phyloP scores from a whole-genome alignment of 1,140 invertebrate genomes.

The Macrostomum lignano region DNA sequence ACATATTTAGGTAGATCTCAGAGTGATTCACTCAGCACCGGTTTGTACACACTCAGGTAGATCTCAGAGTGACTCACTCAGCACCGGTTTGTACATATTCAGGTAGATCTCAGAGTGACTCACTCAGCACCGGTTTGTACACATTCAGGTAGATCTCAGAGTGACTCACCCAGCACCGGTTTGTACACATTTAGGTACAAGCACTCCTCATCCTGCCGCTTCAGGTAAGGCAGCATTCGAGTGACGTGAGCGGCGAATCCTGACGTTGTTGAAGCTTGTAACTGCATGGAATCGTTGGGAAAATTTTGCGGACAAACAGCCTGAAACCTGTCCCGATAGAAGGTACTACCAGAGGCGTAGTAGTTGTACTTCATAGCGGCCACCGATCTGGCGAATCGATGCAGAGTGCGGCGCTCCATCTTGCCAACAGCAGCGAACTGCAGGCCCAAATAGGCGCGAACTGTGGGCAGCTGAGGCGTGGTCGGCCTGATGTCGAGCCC shows the following conservation, averaged over 20 bases:
- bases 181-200: no score
- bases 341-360: not conserved
- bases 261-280: not conserved
- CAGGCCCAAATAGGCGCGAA: slow-evolving; percentile 69
- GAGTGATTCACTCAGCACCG: no score
- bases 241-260: slow-evolving; percentile 5
- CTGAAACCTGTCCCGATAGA: not conserved
- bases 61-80: no score
- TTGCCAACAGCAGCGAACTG: slow-evolving; percentile 41
- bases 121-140: no score
- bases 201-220: slow-evolving; percentile 9
- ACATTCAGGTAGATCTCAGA: no score
- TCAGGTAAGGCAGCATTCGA: slow-evolving; percentile 8
- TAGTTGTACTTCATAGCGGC: not conserved
- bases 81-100: no score
- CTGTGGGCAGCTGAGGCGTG: slow-evolving; percentile 38
- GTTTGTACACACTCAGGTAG: no score
- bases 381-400: not conserved
- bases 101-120: no score
- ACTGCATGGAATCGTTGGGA: not conserved
- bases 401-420: not conserved
- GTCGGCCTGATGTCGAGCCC: not conserved
- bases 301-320: slow-evolving; percentile 2
- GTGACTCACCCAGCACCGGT: no score
- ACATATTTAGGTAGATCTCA: no score